Base-by-base conservation (phyloP, 2,888 invertebrate species). In the Papilio protenor region DNA sequence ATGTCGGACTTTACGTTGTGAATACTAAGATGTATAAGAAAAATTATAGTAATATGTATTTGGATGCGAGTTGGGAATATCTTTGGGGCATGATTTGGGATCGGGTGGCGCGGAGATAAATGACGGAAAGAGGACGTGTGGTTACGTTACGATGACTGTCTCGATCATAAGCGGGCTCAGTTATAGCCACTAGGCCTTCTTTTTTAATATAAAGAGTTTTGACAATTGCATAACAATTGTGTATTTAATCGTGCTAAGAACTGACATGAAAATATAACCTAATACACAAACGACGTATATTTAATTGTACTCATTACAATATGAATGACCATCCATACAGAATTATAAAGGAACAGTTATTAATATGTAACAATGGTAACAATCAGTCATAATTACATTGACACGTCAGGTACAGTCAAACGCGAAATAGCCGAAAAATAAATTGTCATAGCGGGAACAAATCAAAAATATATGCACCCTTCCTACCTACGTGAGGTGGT, bases 391-490 rank as follows among this genome's bases (percentile, higher is more conserved):
- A 76, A 76, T 78, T 73, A 73, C 73, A 72, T 49, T 72, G 57
- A 69, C 55, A 72, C 64, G 23, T 18, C 66, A 76, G 73, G 75
- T 76, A 76, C 70, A 78, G 66, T 57, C 79, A 87, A 88, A 88
- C 40, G 72, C 33, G 45, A 71, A 66, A 89, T 87, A 88, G 87
- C 84, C 85, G 83, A 87, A 91, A 91, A 92, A 73, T 71, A 73
- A 91, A 89, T 90, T 90, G 92, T 91, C 89, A 90, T 88, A 88
- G 88, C 88, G 90, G 91, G 91, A 91, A 94, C 92, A 94, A 94
- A 93, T 94, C 93, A 94, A 93, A 94, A 94, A 94, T 93, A 94
- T 94, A 94, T 94, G 94, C 94, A 94, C 94, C 94, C 94, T 94
- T 91, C 90, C 87, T 82, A 80, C 83, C 86, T 90, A 94, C 94